Evolutionary conservation across 2,888 invertebrate species (phyloP).

Genomic region (Metacarcinus magister): DNA sequence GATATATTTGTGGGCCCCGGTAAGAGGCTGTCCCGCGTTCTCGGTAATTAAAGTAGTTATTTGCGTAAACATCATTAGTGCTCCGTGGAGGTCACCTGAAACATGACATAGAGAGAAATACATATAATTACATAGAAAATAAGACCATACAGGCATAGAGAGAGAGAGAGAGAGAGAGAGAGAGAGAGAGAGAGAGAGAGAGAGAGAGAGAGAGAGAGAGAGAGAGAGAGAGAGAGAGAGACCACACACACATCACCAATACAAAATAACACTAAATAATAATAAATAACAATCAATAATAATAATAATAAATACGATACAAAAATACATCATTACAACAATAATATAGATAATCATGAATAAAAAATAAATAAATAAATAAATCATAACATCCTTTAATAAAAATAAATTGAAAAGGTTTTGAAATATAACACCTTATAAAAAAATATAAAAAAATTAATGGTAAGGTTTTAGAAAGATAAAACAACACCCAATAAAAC

Average conservation of each 20-base stretch:
- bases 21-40: slow-evolving; percentile 59
- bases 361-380: too few species aligned
- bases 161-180: slow-evolving; percentile 46
- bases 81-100: slow-evolving; percentile 77
- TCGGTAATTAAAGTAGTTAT: slow-evolving; percentile 62
- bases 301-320: too few species aligned
- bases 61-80: slow-evolving; percentile 73
- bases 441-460: too few species aligned
- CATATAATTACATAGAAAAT: not conserved
- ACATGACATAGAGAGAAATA: not conserved
- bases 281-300: too few species aligned
- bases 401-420: too few species aligned
- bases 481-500: too few species aligned
- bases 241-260: not conserved
- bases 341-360: too few species aligned
- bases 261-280: too few species aligned
- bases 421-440: too few species aligned
- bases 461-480: too few species aligned
- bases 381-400: too few species aligned
- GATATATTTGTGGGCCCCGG: slow-evolving; percentile 70
- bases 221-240: slow-evolving; percentile 42
- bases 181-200: slow-evolving; percentile 50
- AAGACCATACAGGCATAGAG: not conserved
- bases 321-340: too few species aligned
- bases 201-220: not conserved